Percentiles rank a stretch among this genome's conserved stretches.
Conservation (phyloP, 2,113 vertebrate genomes). For the Eclectus roratus region DNA sequence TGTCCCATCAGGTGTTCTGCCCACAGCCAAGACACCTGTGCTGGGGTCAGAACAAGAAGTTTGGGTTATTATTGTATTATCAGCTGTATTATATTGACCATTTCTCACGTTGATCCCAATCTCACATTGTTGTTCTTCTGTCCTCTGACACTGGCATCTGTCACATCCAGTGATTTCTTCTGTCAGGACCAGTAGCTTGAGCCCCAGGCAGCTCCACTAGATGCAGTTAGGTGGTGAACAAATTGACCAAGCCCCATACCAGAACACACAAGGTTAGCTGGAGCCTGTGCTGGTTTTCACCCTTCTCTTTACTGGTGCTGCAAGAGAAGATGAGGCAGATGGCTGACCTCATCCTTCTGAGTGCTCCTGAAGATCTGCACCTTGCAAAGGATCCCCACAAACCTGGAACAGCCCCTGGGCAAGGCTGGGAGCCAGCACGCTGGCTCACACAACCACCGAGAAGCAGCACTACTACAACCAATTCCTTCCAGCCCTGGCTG, state of each 20-base stretch:
- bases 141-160: background rate
- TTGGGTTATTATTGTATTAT: no score
- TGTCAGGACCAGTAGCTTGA: background rate
- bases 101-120: background rate
- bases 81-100: no score
- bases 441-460: rapidly evolving
- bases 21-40: background rate
- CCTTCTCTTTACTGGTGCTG: background rate
- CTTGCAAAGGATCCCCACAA: background rate
- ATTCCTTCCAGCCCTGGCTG: background rate
- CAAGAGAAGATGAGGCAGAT: background rate
- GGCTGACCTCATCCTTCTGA: background rate
- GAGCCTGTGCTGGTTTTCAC: background rate
- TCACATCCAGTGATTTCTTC: background rate
- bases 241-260: background rate
- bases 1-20: background rate
- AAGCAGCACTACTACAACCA: background rate
- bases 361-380: background rate
- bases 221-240: background rate
- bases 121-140: background rate
- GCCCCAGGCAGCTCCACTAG: background rate
- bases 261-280: rapidly evolving
- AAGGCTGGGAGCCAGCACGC: background rate
- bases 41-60: background rate
- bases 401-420: background rate